These are phyloP conservation scores for Melolontha melolontha DNA, from an alignment of 2,888 invertebrate genomes.

Conservation along the genomic window DNA sequence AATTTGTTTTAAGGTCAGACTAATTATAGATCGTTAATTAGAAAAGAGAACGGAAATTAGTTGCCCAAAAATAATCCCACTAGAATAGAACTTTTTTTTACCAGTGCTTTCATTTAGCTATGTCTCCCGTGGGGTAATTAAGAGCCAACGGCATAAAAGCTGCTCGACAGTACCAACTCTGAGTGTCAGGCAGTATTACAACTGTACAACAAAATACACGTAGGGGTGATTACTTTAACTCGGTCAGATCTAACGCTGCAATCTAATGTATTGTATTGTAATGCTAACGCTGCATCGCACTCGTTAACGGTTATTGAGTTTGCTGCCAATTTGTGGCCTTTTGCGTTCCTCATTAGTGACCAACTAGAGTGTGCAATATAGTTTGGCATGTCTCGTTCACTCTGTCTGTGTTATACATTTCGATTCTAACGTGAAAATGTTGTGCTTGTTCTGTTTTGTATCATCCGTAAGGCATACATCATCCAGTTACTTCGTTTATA, in stretches of 20 bases:
- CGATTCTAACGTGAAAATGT: neutral
- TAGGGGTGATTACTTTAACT: conserved; percentile 35
- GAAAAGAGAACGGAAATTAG: conserved; percentile 16
- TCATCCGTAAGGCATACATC: too few species aligned
- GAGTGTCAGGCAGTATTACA: conserved; percentile 2
- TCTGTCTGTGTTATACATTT: neutral
- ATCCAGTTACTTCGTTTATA: too few species aligned
- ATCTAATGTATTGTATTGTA: conserved; percentile 42
- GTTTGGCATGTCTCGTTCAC: conserved; percentile 18
- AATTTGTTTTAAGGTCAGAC: conserved; percentile 4
- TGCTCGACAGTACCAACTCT: neutral
- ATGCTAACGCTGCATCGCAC: conserved; percentile 45
- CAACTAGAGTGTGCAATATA: conserved; percentile 29
- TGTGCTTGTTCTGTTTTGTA: too few species aligned
- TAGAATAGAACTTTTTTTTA: conserved; percentile 16
- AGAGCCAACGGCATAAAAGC: conserved; percentile 17
- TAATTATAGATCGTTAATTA: conserved; percentile 32
- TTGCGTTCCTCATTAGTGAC: conserved; percentile 45
- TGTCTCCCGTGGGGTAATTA: conserved; percentile 36
- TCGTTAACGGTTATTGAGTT: conserved; percentile 49
- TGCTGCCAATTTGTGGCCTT: conserved; percentile 45
- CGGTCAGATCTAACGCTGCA: conserved; percentile 40
- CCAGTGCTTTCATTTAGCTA: conserved; percentile 25
- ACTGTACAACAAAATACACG: conserved; percentile 29
- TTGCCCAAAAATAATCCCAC: conserved; percentile 16